Evolutionary conservation across 2,113 vertebrate genomes (phyloP), one percentile per base, ranked within the genome.

Genomic region (Delphinapterus leucas): DNA sequence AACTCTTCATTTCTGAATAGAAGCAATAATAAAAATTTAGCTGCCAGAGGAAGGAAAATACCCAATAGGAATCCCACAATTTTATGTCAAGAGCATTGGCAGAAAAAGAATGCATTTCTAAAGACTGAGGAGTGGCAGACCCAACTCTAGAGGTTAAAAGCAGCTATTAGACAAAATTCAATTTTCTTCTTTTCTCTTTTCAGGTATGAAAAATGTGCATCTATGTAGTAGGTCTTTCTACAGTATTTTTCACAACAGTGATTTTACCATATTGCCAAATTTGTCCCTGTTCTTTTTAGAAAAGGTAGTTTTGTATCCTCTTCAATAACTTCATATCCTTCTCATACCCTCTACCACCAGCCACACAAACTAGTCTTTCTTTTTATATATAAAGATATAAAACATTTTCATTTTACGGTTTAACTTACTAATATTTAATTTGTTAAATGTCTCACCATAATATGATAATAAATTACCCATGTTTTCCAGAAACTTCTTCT

Each of bases 81-180:
- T 95, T 83, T 82, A 61, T 86, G n/a, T 74, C 63, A 80, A 85
- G 68, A 96, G 90, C 44, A 70, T 11, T 70, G 49, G 73, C 44
- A 90, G 73, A 90, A 96, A 87, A 90, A 2, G 12, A 93, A 74
- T 79, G 7, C 17, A 92, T 95, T 97, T 96, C 88, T 0, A 0
- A 53, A 96, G 95, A 97, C 92, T 82, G 87, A 95, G 58, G 81
- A 96, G 70, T 85, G 49, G 55, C 71, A 70, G 90, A 97, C 38
- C 97, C 38, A 88, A 82, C 61, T 90, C 88, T 15, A 28, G 81
- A 96, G 80, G 81, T 67, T 97, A 1, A 0, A 82, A 1, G 2
- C 65, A 95, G 65, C n/a, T 49, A 70, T 49, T 3, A 2, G 58
- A 88, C 53, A 95, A 88, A 93, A 93, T 23, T 79, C 38, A 94